Evolutionary conservation across 2,888 invertebrate species (phyloP), one percentile per base, ranked within the genome.

Genomic region (Fragum whitleyi): DNA sequence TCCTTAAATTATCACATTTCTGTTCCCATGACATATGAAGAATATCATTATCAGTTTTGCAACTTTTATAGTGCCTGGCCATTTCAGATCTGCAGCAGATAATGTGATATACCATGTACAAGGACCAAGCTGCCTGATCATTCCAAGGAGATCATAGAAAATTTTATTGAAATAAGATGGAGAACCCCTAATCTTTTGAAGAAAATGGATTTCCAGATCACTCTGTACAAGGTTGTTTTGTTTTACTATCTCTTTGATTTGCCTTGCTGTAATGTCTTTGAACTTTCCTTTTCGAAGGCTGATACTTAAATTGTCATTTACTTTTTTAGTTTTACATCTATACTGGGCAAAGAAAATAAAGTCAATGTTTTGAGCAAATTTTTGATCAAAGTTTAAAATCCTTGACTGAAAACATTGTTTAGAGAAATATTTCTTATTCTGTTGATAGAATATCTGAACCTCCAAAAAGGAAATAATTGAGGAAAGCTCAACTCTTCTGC

Each of bases 101-200:
- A 89, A 65, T 32, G 88, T 88, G 11, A 88, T 62, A 57, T 88
- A 90, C 75, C 86, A 87, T 5, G 88, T 87, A 32, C 86, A 86
- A 32, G 83, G 79, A 0, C 88, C 89, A 23, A 90, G 74, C 67
- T 90, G 90, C 14, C 88, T 70, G 11, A 90, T 85, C 87, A 88
- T 87, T 28, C 88, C 89, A 26, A 88, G 79, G 6, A 89, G 53
- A 21, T 87, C 86, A 42, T 82, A 83, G 21, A 83, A 71, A 3
- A 82, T 57, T 73, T 79, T 83, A 39, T 83, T 75, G 77, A 85
- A 88, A 75, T 85, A 87, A 39, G 85, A 76, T 21, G 87, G 89
- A 28, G 86, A 79, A 19, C 77, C 79, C 59, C 83, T 65, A 21
- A 87, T 75, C 55, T 81, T 87, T 65, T 83, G 79, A 32, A 85